Conservation (phyloP, 2,113 vertebrate genomes). For the Pungitius pungitius region DNA sequence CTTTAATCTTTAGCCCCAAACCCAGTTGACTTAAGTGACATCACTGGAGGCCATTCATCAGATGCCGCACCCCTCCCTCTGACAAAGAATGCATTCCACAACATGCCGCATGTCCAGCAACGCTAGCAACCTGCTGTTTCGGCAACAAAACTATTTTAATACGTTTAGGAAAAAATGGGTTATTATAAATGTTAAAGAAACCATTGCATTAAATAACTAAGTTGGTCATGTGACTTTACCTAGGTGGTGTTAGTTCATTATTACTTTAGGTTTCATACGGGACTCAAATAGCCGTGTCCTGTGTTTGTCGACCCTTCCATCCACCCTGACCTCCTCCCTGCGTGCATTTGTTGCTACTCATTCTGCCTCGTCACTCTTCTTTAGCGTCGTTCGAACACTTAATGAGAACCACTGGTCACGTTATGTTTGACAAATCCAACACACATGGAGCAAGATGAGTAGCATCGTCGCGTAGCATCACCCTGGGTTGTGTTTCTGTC, state of each 20-base stretch:
- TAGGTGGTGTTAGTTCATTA: too few relatives aligned
- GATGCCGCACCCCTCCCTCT: not conserved
- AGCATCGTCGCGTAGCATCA: not conserved
- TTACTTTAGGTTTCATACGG: too few relatives aligned
- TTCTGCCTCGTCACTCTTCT: too few relatives aligned
- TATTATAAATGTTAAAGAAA: not conserved
- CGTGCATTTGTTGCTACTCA: not conserved
- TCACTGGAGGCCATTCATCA: not conserved
- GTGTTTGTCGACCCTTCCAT: too few relatives aligned
- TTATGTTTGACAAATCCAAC: not conserved
- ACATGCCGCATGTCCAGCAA: not conserved
- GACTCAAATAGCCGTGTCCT: not conserved
- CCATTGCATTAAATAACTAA: too few relatives aligned
- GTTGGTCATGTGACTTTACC: not conserved
- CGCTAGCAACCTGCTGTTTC: not conserved
- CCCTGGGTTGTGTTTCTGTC: not conserved
- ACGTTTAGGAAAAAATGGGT: not conserved
- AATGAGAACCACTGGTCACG: not conserved
- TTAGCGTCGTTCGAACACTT: too few relatives aligned
- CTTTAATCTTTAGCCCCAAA: not conserved
- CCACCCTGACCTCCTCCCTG: too few relatives aligned
- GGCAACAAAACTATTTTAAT: not conserved
- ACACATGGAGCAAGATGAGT: not conserved
- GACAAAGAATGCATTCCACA: too few relatives aligned
- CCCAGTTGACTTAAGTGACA: not conserved